These are phyloP conservation scores for Beris morrisii DNA, from an alignment of 2,888 invertebrate species.

Conservation along the genomic window DNA sequence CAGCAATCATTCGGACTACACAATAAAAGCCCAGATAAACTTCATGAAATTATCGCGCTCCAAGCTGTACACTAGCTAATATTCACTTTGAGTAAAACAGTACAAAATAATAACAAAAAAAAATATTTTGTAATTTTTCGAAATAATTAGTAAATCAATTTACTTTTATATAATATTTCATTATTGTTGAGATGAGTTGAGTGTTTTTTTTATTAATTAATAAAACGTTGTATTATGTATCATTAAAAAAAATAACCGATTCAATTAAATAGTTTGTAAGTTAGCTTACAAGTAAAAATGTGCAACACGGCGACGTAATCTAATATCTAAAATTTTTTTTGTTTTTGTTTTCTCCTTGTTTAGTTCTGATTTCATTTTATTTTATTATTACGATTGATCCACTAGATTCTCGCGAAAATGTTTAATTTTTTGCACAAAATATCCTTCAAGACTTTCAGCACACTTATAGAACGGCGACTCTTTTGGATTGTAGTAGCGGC, in stretches of 20 bases:
- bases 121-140: neutral
- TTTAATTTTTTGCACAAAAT: constrained; percentile 93
- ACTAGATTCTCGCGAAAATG: constrained; percentile 81
- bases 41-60: too few species aligned
- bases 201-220: constrained; percentile 12
- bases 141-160: neutral
- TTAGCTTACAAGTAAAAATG: constrained; percentile 6
- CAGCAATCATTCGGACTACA: neutral
- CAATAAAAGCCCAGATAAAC: neutral
- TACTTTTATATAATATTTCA: constrained; percentile 1
- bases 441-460: constrained; percentile 92
- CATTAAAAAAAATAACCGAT: neutral
- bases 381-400: constrained; percentile 40
- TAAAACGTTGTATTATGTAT: neutral
- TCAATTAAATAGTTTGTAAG: neutral
- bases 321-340: neutral
- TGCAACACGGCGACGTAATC: constrained; percentile 1
- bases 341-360: neutral
- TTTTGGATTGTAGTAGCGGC: constrained; percentile 94
- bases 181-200: neutral
- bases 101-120: constrained; percentile 7
- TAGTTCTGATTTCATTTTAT: neutral
- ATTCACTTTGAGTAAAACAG: too few species aligned
- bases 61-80: too few species aligned
- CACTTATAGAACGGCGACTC: constrained; percentile 96